phyloP scores from a whole-genome alignment of 2,888 invertebrate genomes.

The Iselma pallidipennis region DNA sequence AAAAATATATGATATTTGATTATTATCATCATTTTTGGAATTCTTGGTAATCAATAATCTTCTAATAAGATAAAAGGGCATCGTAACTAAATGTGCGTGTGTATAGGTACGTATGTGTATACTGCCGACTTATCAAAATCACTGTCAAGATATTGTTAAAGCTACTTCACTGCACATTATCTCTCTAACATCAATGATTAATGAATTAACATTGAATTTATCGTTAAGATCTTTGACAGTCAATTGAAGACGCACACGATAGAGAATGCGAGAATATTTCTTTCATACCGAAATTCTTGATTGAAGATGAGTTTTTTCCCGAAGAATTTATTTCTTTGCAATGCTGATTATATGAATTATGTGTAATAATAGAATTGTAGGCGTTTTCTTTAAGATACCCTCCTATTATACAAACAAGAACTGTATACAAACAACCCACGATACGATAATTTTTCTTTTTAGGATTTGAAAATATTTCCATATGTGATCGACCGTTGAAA shows the following conservation, averaged over 20 bases:
- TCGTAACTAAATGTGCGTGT: too few species aligned
- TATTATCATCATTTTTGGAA: not conserved
- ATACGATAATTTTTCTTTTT: not conserved
- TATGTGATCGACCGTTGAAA: slow-evolving; percentile 23
- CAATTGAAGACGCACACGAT: too few species aligned
- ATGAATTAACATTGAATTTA: too few species aligned
- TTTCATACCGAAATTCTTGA: too few species aligned
- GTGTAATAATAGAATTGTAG: not conserved
- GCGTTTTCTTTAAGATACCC: not conserved
- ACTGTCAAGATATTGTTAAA: not conserved
- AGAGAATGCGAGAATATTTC: too few species aligned
- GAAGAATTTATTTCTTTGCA: not conserved
- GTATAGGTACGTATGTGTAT: too few species aligned
- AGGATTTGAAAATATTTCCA: not conserved
- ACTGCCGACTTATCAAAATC: not conserved
- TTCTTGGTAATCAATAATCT: too few species aligned
- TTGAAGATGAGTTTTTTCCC: not conserved
- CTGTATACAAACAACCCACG: too few species aligned
- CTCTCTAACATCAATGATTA: not conserved
- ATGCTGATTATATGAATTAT: too few species aligned
- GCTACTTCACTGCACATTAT: not conserved
- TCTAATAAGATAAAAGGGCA: too few species aligned
- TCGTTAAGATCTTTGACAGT: not conserved
- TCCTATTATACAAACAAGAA: not conserved
- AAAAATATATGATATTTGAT: not conserved